Conservation (phyloP, 37 sponge, comb jelly and placozoan genomes). For the Axinella damicornis region DNA sequence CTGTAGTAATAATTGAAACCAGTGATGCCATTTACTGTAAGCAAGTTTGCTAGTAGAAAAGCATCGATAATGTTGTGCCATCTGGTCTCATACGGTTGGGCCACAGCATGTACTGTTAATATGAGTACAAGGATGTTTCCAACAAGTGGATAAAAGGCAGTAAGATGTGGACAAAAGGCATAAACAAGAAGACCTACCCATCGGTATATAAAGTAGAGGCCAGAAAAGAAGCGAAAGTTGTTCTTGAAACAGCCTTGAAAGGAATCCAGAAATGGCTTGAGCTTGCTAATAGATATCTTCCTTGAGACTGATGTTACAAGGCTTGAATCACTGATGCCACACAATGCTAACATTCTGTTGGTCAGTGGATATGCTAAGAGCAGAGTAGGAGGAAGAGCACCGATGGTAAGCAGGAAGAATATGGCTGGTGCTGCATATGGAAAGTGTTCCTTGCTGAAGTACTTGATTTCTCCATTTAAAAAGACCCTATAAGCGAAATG, state of each 20-base stretch:
- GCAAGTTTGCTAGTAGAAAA: constrained; percentile 35
- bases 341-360: constrained; percentile 16
- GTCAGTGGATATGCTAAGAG: constrained; percentile 13
- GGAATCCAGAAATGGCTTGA: constrained; percentile 49
- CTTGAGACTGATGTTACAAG: neutral
- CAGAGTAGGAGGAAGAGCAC: constrained; percentile 14
- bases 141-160: neutral
- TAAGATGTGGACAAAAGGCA: neutral
- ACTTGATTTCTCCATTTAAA: constrained; percentile 29
- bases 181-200: neutral
- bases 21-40: constrained; percentile 30
- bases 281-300: constrained; percentile 12
- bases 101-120: constrained; percentile 25
- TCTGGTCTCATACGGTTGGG: constrained; percentile 40
- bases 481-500: neutral
- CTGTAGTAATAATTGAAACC: constrained; percentile 7
- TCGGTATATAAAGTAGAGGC: constrained; percentile 50
- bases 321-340: constrained; percentile 5
- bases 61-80: constrained; percentile 55
- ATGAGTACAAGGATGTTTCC: neutral
- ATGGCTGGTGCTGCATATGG: constrained; percentile 54
- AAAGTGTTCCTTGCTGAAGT: constrained; percentile 33
- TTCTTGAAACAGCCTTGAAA: constrained; percentile 51
- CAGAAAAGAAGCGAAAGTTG: constrained; percentile 50
- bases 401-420: constrained; percentile 16